Conservation (phyloP, 2,888 invertebrate genomes). For the Ennomos erosarius region DNA sequence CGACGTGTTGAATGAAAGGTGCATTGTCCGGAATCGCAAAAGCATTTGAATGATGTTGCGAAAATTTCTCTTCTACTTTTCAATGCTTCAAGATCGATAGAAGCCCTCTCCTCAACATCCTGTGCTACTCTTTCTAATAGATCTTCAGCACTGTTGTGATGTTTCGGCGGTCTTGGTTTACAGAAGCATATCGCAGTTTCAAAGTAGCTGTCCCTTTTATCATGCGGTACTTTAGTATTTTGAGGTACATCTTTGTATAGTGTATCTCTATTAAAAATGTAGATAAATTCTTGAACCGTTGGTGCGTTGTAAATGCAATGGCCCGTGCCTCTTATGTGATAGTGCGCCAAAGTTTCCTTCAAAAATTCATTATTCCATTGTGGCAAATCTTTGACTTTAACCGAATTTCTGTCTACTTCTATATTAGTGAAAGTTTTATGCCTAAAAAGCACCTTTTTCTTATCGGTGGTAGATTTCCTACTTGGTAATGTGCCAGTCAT, state of each 20-base stretch:
- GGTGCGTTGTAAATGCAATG: constrained; percentile 79
- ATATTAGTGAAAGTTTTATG: constrained; percentile 81
- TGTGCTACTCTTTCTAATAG: constrained; percentile 61
- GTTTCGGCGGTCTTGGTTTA: constrained; percentile 69
- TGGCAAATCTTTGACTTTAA: constrained; percentile 62
- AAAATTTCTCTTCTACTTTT: constrained; percentile 61
- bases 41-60: constrained; percentile 74
- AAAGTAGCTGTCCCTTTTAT: constrained; percentile 70
- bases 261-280: constrained; percentile 78
- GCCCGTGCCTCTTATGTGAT: constrained; percentile 79
- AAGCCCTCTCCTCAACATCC: constrained; percentile 60
- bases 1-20: constrained; percentile 67
- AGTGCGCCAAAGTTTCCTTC: constrained; percentile 73
- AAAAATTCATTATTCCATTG: constrained; percentile 67
- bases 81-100: constrained; percentile 64
- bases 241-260: constrained; percentile 65
- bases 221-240: constrained; percentile 62
- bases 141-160: constrained; percentile 78
- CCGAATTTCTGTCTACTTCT: constrained; percentile 72
- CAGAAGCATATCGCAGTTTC: constrained; percentile 83
- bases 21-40: constrained; percentile 73
- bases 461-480: constrained; percentile 60
- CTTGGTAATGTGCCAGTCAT: constrained; percentile 77
- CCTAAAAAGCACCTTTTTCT: constrained; percentile 75
- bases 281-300: constrained; percentile 74